phyloP scores from a whole-genome alignment of 2,888 invertebrate species.

The Drosophila anceps region DNA sequence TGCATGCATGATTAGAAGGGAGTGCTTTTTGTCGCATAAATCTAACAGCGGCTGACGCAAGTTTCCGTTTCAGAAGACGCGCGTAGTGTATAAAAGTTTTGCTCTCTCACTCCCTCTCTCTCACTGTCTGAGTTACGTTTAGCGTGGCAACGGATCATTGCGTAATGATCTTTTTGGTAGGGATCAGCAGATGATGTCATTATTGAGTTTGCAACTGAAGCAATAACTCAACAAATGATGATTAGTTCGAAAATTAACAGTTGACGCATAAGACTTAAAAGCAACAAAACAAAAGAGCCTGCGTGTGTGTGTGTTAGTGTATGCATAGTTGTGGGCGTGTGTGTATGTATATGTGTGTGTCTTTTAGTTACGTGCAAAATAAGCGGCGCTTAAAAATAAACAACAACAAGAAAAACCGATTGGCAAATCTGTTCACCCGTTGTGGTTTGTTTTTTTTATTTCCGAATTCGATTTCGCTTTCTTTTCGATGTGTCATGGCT shows the following conservation, averaged over 20 bases:
- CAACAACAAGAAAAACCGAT: conserved; percentile 14
- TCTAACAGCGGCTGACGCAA: conserved; percentile 46
- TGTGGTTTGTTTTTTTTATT: conserved; percentile 63
- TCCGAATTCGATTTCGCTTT: conserved; percentile 51
- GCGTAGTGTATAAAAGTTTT: conserved; percentile 29
- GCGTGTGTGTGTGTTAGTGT: not conserved
- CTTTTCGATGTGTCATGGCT: conserved; percentile 63
- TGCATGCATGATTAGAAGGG: not conserved
- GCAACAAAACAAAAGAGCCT: conserved; percentile 10
- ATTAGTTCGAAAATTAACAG: conserved; percentile 52
- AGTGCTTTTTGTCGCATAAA: conserved; percentile 31
- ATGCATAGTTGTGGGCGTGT: not conserved
- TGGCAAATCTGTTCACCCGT: conserved; percentile 23
- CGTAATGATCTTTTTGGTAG: conserved; percentile 47
- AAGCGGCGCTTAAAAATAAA: conserved; percentile 21
- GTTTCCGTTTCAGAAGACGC: conserved; percentile 47
- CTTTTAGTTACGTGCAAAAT: conserved; percentile 40
- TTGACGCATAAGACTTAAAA: conserved; percentile 48
- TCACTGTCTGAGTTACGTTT: not conserved
- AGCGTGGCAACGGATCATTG: conserved; percentile 44
- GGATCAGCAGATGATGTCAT: conserved; percentile 56
- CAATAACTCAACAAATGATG: conserved; percentile 60
- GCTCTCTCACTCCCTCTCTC: not conserved
- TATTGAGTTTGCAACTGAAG: conserved; percentile 50
- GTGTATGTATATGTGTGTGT: not conserved